Conservation (phyloP, 1,140 invertebrate species). For the Dinothrombium tinctorium region DNA sequence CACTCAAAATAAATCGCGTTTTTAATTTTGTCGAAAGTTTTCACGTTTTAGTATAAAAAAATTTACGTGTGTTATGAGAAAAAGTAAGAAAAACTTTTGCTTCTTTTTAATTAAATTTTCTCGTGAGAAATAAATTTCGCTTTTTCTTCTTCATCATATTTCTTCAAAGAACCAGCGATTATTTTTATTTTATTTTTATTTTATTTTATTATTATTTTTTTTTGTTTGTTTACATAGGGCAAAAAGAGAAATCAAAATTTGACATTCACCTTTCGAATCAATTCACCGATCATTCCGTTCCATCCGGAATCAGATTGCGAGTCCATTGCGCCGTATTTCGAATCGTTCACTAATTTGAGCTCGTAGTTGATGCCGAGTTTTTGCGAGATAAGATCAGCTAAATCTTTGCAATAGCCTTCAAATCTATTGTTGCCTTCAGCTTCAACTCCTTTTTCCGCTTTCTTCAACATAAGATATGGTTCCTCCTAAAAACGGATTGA, state of each 20-base stretch:
- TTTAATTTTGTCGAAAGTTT: too few species aligned
- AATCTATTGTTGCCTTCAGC: constrained; percentile 50
- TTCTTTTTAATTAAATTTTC: not conserved
- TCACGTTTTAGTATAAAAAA: too few species aligned
- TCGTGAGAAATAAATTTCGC: not conserved
- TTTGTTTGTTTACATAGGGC: not conserved
- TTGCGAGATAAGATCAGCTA: constrained; percentile 53
- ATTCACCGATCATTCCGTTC: constrained; percentile 62
- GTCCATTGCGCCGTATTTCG: constrained; percentile 57
- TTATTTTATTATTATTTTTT: not conserved
- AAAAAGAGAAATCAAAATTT: not conserved
- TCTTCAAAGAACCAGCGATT: not conserved
- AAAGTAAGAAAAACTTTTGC: too few species aligned
- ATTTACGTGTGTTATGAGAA: too few species aligned
- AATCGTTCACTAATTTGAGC: constrained; percentile 51
- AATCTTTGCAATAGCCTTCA: constrained; percentile 82
- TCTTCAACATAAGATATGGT: constrained; percentile 56
- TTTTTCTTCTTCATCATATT: not conserved
- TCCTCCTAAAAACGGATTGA: too few species aligned
- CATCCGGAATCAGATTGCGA: constrained; percentile 46
- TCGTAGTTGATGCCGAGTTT: constrained; percentile 52
- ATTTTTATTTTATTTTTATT: not conserved
- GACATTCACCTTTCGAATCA: constrained; percentile 1
- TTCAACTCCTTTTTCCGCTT: constrained; percentile 35
- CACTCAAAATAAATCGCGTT: too few species aligned